These are phyloP conservation scores for Cataglyphis hispanica DNA, from an alignment of 1,140 invertebrate genomes.

Conservation along the genomic window DNA sequence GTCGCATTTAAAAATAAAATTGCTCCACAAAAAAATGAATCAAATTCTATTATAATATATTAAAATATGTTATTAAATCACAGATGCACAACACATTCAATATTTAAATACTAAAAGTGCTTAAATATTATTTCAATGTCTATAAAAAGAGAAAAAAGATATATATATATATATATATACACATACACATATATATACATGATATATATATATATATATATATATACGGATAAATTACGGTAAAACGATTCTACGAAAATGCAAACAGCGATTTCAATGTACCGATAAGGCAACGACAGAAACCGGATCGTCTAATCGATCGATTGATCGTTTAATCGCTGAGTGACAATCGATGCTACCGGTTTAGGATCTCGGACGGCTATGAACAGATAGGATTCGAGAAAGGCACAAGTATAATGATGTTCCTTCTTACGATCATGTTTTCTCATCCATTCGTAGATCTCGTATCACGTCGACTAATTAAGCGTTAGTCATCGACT, in stretches of 20 bases:
- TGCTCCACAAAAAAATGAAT: not conserved
- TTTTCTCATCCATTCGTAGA: slow-evolving; percentile 31
- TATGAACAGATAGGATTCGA: slow-evolving; percentile 8
- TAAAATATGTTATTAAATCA: not conserved
- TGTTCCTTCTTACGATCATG: slow-evolving; percentile 2
- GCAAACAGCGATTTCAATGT: not conserved
- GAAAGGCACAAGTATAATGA: slow-evolving; percentile 23
- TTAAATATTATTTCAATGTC: slow-evolving; percentile 19
- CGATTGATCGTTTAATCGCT: slow-evolving; percentile 53
- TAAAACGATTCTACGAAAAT: slow-evolving; percentile 1
- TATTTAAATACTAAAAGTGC: not conserved
- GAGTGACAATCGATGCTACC: slow-evolving; percentile 68
- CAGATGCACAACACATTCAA: not conserved
- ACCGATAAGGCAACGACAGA: slow-evolving; percentile 22
- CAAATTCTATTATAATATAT: not conserved
- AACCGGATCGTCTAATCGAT: slow-evolving; percentile 61
- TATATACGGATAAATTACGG: slow-evolving; percentile 3
- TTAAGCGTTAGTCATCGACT: slow-evolving; percentile 25
- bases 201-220: too few relatives aligned
- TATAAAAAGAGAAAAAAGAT: not conserved
- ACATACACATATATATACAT: too few relatives aligned
- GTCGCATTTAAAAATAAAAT: not conserved
- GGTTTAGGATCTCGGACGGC: slow-evolving; percentile 27
- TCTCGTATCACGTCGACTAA: slow-evolving; percentile 20
- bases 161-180: too few relatives aligned